A percentile compares a stretch with the other conserved stretches of the same genome.
phyloP scores from a whole-genome alignment of 2,888 invertebrate species.

The Choreutis nemorana region DNA sequence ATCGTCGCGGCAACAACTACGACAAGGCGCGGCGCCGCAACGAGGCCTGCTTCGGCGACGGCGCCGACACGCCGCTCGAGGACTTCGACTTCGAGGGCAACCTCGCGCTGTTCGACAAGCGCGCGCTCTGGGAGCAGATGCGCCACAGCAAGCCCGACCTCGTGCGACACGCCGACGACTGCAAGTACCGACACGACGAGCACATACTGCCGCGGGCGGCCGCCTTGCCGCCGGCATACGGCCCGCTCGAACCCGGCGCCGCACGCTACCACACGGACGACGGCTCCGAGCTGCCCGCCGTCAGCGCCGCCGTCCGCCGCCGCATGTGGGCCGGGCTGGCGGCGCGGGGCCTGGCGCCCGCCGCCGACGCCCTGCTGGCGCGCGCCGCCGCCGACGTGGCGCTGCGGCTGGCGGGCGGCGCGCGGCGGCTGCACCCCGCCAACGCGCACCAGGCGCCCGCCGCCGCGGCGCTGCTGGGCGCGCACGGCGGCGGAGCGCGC shows the following conservation, averaged over 20 bases:
- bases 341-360: conserved; percentile 67
- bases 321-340: conserved; percentile 74
- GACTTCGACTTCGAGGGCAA: conserved; percentile 97
- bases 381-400: conserved; percentile 87
- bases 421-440: conserved; percentile 81
- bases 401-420: conserved; percentile 80
- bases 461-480: conserved; percentile 77
- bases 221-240: conserved; percentile 42
- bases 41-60: conserved; percentile 81
- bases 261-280: conserved; percentile 79
- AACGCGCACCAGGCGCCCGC: conserved; percentile 90
- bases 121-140: conserved; percentile 46
- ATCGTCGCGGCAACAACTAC: conserved; percentile 24
- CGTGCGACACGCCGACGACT: conserved; percentile 40
- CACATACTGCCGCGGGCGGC: conserved; percentile 69
- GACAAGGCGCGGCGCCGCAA: conserved; percentile 66
- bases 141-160: conserved; percentile 38
- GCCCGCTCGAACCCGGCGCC: conserved; percentile 62
- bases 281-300: conserved; percentile 81
- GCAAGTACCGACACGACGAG: conserved; percentile 83
- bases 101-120: conserved; percentile 88
- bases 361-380: conserved; percentile 79
- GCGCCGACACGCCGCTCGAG: conserved; percentile 70
- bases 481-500: conserved; percentile 63
- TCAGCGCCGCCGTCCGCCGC: conserved; percentile 70